phyloP scores from a whole-genome alignment of 2,888 invertebrate genomes.

The Nematopogon swammerdamellus region DNA sequence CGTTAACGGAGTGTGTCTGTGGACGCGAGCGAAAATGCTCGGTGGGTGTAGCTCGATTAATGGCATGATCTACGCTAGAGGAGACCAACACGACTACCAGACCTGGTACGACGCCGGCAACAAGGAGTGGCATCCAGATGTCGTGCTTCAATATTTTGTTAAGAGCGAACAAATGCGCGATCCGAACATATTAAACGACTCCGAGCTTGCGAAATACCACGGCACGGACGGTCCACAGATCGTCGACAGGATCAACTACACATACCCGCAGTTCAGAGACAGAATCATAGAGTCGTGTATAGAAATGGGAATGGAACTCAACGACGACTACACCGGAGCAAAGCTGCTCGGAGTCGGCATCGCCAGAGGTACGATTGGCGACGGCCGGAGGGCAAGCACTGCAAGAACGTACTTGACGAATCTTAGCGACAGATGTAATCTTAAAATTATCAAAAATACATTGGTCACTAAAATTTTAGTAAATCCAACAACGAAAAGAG shows the following conservation, averaged over 20 bases:
- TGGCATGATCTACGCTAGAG: conserved; percentile 54
- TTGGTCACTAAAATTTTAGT: conserved; percentile 47
- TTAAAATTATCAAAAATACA: conserved; percentile 38
- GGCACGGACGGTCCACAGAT: conserved; percentile 39
- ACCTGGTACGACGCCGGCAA: conserved; percentile 53
- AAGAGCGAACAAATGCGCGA: conserved; percentile 46
- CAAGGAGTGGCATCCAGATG: conserved; percentile 49
- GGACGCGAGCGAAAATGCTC: conserved; percentile 62
- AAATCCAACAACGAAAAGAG: conserved; percentile 30
- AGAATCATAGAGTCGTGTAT: conserved; percentile 30
- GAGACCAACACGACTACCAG: conserved; percentile 44
- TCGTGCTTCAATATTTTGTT: conserved; percentile 41
- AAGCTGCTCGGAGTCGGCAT: conserved; percentile 45
- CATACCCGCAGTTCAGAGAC: conserved; percentile 24
- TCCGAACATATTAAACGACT: conserved; percentile 15
- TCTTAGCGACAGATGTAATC: conserved; percentile 21
- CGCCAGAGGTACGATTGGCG: conserved; percentile 35
- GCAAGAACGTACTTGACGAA: conserved; percentile 40
- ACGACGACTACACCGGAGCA: conserved; percentile 35
- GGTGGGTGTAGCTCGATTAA: conserved; percentile 58
- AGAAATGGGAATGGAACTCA: conserved; percentile 34
- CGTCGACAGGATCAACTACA: conserved; percentile 38
- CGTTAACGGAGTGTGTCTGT: conserved; percentile 24
- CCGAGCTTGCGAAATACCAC: conserved; percentile 20
- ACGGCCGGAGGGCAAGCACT: conserved; percentile 43